phyloP scores from a whole-genome alignment of 2,888 invertebrate species.

The Hyles lineata region DNA sequence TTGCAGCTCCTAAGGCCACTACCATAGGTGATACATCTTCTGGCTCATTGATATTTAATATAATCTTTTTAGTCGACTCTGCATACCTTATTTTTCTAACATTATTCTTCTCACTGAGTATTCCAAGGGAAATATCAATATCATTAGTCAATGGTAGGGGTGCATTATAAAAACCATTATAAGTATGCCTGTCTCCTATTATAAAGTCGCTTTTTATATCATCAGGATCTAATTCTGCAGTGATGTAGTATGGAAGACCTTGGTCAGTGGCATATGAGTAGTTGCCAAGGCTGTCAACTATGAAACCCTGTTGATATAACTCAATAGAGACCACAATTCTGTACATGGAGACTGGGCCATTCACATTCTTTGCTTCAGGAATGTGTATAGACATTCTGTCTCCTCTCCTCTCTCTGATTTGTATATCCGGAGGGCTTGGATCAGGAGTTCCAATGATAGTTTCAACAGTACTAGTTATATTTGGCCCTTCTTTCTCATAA shows the following conservation, averaged over 20 bases:
- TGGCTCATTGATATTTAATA: conserved; percentile 80
- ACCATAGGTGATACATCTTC: conserved; percentile 79
- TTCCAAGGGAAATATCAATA: conserved; percentile 88
- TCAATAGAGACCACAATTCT: conserved; percentile 90
- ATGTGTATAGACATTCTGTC: conserved; percentile 88
- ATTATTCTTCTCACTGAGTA: conserved; percentile 88
- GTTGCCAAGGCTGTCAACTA: conserved; percentile 85
- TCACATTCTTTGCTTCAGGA: conserved; percentile 88
- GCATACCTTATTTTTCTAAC: conserved; percentile 88
- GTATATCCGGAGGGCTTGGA: conserved; percentile 89
- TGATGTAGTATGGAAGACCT: conserved; percentile 91
- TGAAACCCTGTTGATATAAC: conserved; percentile 86
- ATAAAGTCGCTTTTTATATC: conserved; percentile 87
- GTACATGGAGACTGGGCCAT: conserved; percentile 91
- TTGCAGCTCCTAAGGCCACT: conserved; percentile 82
- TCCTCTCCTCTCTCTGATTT: conserved; percentile 85
- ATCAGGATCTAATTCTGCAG: conserved; percentile 90
- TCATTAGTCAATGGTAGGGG: conserved; percentile 87
- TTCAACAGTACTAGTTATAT: conserved; percentile 83
- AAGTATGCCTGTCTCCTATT: conserved; percentile 90
- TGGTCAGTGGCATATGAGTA: conserved; percentile 87
- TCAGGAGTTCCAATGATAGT: conserved; percentile 90
- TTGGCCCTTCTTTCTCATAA: conserved; percentile 85
- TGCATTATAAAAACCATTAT: conserved; percentile 91
- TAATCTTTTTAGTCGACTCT: conserved; percentile 81